Conservation (phyloP, 2,888 invertebrate species). For the Pedicia rivosa region DNA sequence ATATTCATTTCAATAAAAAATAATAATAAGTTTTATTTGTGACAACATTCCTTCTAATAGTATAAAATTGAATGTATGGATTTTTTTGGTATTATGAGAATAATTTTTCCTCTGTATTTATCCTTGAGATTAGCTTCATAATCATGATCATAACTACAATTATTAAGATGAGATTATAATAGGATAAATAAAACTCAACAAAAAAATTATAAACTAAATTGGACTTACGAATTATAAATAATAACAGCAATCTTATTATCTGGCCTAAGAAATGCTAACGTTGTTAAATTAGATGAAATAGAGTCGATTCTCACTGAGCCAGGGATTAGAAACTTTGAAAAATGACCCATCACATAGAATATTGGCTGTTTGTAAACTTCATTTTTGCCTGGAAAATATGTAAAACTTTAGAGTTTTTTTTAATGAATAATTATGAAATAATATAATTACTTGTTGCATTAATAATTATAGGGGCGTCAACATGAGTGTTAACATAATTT, state of each 20-base stretch:
- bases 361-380: constrained; percentile 84
- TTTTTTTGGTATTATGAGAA: constrained; percentile 22
- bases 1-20: too few relatives aligned
- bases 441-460: constrained; percentile 19
- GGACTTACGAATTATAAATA: constrained; percentile 38
- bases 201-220: not conserved
- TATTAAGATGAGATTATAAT: constrained; percentile 10
- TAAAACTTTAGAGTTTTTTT: not conserved
- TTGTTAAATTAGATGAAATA: constrained; percentile 25
- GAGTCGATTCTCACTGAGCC: constrained; percentile 33
- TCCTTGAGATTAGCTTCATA: constrained; percentile 25
- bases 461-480: constrained; percentile 57
- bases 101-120: constrained; percentile 23
- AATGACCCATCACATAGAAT: constrained; percentile 72
- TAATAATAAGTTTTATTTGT: too few relatives aligned
- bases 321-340: constrained; percentile 51
- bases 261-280: constrained; percentile 36
- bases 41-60: too few relatives aligned
- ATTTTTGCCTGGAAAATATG: constrained; percentile 30
- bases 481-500: constrained; percentile 39
- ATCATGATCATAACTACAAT: constrained; percentile 23
- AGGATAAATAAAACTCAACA: constrained; percentile 2
- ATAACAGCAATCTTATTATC: constrained; percentile 34
- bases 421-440: not conserved
- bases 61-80: constrained; percentile 33